Evolutionary conservation across 1,140 invertebrate species (phyloP).

Genomic region (Tetragnatha versicolor): DNA sequence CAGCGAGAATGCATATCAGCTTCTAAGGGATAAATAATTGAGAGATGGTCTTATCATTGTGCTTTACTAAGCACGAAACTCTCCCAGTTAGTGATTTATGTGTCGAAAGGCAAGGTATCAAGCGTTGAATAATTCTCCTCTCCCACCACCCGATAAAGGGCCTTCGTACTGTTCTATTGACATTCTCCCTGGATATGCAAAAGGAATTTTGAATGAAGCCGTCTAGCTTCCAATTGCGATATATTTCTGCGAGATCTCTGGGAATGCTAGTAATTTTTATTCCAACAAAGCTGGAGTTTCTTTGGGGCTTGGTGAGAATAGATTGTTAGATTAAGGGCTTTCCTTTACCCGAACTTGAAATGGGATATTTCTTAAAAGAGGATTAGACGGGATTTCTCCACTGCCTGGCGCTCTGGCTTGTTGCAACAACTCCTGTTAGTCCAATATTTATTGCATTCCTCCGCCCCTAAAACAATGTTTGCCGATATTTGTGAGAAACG

Average conservation of each 20-base stretch:
- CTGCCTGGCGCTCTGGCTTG: too few relatives aligned
- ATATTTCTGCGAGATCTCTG: not conserved
- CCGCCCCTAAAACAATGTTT: not conserved
- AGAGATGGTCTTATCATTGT: constrained; percentile 37
- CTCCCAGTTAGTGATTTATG: constrained; percentile 40
- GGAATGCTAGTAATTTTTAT: not conserved
- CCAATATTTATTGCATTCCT: not conserved
- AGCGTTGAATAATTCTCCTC: constrained; percentile 10
- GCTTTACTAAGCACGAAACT: constrained; percentile 34
- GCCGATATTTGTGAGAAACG: not conserved
- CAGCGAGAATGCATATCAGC: constrained; percentile 15
- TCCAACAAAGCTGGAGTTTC: constrained; percentile 5
- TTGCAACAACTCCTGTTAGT: not conserved
- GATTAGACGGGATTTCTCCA: too few relatives aligned
- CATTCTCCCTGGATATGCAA: constrained; percentile 1
- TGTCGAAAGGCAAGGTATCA: constrained; percentile 31
- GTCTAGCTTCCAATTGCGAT: constrained; percentile 2
- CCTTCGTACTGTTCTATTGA: constrained; percentile 5
- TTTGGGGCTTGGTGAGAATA: not conserved
- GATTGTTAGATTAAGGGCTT: constrained; percentile 12
- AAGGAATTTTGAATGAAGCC: constrained; percentile 34
- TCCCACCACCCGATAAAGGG: constrained; percentile 13
- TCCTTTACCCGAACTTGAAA: not conserved
- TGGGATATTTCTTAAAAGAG: constrained; percentile 2
- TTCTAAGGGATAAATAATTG: constrained; percentile 39